Percentiles rank a stretch among this genome's conserved stretches.
Conservation (phyloP, 2,113 vertebrate species). For the Otocyon megalotis region DNA sequence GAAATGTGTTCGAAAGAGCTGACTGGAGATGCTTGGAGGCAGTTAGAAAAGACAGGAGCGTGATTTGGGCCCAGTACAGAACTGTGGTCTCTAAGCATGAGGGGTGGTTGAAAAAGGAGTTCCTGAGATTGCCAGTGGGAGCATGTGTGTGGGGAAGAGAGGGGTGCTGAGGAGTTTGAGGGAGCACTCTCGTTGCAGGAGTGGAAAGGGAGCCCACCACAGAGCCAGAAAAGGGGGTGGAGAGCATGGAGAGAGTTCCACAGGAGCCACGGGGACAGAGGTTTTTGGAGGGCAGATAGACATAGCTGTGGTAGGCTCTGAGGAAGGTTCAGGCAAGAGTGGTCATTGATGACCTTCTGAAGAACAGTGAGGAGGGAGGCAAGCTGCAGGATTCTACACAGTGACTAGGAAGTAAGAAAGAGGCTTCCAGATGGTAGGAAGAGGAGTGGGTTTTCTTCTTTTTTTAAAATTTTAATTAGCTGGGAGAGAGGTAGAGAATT, state of each 20-base stretch:
- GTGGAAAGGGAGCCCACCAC: not conserved
- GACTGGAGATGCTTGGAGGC: not conserved
- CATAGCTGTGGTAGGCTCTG: not conserved
- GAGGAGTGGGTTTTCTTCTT: not conserved
- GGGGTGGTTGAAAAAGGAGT: not conserved
- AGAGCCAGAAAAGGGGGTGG: not conserved
- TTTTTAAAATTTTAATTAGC: not conserved
- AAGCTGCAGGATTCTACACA: not conserved
- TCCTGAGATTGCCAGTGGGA: not conserved
- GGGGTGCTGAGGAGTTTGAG: not conserved
- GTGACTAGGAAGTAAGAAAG: no score
- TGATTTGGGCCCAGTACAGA: rapidly evolving
- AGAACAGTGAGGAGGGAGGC: not conserved
- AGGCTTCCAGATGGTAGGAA: not conserved
- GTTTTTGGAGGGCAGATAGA: not conserved
- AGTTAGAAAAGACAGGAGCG: not conserved
- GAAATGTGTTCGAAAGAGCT: not conserved
- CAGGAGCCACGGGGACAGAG: not conserved
- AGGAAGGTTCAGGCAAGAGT: rapidly evolving
- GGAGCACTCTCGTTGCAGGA: not conserved
- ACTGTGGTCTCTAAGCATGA: not conserved
- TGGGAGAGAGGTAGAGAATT: not conserved
- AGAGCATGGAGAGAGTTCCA: not conserved
- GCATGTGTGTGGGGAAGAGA: not conserved
- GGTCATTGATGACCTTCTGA: not conserved